Evolutionary conservation across 2,113 vertebrate genomes (phyloP).

Genomic region (Eulacestoma nigropectus): DNA sequence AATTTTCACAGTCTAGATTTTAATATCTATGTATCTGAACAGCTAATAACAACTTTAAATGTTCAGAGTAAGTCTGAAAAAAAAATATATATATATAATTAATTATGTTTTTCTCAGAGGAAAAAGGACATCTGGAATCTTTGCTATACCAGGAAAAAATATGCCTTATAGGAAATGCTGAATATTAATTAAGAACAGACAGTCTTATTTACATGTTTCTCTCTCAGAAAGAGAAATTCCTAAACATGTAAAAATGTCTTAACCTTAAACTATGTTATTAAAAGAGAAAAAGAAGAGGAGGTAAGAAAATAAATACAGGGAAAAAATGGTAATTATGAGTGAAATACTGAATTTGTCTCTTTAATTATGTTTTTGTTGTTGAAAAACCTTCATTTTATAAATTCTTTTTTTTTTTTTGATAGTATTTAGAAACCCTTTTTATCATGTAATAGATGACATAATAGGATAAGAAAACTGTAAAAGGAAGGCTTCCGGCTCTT

Average conservation of each 20-base stretch:
- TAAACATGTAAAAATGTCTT: neutral
- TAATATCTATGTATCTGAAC: neutral
- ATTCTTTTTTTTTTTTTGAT: neutral
- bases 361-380: neutral
- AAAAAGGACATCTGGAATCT: neutral
- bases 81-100: neutral
- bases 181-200: neutral
- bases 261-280: neutral
- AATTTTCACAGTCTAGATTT: neutral
- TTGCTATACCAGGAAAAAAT: neutral
- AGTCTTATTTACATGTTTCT: neutral
- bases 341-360: neutral
- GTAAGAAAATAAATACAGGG: neutral
- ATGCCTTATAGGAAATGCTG: neutral
- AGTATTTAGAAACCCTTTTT: neutral
- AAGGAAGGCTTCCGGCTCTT: neutral
- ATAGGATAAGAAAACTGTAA: neutral
- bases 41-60: neutral
- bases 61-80: neutral
- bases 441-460: accelerated
- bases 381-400: neutral
- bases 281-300: neutral
- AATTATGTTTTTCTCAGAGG: neutral
- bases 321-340: neutral
- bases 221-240: neutral